phyloP scores from a whole-genome alignment of 1,140 invertebrate species.

The Drosophila eugracilis region DNA sequence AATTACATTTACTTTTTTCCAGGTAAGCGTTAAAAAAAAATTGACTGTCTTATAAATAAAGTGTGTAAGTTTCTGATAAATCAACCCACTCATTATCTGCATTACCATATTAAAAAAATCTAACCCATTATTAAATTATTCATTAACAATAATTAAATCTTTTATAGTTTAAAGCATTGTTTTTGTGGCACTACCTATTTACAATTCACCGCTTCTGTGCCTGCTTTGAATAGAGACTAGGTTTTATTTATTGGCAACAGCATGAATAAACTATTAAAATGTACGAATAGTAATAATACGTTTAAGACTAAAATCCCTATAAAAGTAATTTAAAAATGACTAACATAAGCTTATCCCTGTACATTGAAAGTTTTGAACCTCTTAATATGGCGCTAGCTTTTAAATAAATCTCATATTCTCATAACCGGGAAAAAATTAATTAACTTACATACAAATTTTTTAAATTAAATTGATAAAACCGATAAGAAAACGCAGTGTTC shows the following conservation, averaged over 20 bases:
- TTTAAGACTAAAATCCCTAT: slow-evolving; percentile 60
- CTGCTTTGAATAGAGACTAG: slow-evolving; percentile 66
- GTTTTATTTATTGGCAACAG: slow-evolving; percentile 61
- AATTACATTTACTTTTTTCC: slow-evolving; percentile 11
- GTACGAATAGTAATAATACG: slow-evolving; percentile 35
- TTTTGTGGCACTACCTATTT: slow-evolving; percentile 64
- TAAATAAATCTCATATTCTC: no score
- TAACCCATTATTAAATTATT: slow-evolving; percentile 9
- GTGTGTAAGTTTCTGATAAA: slow-evolving; percentile 32
- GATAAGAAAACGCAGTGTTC: no score
- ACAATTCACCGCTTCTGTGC: slow-evolving; percentile 63
- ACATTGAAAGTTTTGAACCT: slow-evolving; percentile 7
- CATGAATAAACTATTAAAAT: slow-evolving; percentile 51
- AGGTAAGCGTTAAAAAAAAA: slow-evolving; percentile 57
- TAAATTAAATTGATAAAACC: no score
- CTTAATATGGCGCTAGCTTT: not conserved
- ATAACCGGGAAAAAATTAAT: no score
- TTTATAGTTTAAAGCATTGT: slow-evolving; percentile 46
- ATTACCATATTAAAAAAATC: slow-evolving; percentile 8
- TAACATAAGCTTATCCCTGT: slow-evolving; percentile 41
- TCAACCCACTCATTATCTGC: not conserved
- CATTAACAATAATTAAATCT: slow-evolving; percentile 16
- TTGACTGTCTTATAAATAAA: slow-evolving; percentile 12
- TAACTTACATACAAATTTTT: no score
- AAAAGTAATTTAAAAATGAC: slow-evolving; percentile 8